phyloP scores from a whole-genome alignment of 2,797 vertebrate genomes.

The Craterocephalus amniculus region DNA sequence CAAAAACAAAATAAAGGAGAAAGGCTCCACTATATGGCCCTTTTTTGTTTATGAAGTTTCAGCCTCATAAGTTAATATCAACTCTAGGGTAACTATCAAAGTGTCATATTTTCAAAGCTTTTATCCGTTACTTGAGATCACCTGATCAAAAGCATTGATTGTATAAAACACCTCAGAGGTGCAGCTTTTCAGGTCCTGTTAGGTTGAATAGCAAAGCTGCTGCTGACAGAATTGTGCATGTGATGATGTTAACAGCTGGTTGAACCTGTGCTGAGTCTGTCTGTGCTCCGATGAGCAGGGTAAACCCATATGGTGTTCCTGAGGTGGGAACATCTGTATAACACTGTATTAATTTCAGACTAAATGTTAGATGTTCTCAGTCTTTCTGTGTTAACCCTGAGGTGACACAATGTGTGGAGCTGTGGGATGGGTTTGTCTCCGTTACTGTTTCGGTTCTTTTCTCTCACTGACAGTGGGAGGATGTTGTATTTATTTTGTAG shows the following conservation, averaged over 20 bases:
- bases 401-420: conserved; percentile 28
- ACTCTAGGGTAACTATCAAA: neutral
- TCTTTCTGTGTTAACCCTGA: conserved; percentile 15
- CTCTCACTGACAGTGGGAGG: conserved; percentile 33
- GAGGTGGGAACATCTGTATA: conserved; percentile 6
- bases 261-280: neutral
- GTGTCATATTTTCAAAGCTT: conserved; percentile 3
- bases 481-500: conserved; percentile 70
- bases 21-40: neutral
- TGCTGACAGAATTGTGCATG: conserved; percentile 45
- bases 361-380: conserved; percentile 33
- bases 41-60: neutral
- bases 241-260: neutral
- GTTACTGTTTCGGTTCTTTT: conserved; percentile 25
- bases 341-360: conserved; percentile 15
- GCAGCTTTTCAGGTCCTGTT: conserved; percentile 37
- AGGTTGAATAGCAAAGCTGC: conserved; percentile 1
- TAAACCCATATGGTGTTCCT: conserved; percentile 22
- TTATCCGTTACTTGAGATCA: conserved; percentile 24
- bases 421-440: conserved; percentile 31
- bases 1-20: neutral
- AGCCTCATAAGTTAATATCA: neutral
- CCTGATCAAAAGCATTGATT: conserved; percentile 44
- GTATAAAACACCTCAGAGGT: conserved; percentile 35
- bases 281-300: conserved; percentile 29